Percentiles rank a stretch among this genome's conserved stretches.
Evolutionary conservation across 1,140 invertebrate species (phyloP).

Genomic region (Chironomus tepperi): DNA sequence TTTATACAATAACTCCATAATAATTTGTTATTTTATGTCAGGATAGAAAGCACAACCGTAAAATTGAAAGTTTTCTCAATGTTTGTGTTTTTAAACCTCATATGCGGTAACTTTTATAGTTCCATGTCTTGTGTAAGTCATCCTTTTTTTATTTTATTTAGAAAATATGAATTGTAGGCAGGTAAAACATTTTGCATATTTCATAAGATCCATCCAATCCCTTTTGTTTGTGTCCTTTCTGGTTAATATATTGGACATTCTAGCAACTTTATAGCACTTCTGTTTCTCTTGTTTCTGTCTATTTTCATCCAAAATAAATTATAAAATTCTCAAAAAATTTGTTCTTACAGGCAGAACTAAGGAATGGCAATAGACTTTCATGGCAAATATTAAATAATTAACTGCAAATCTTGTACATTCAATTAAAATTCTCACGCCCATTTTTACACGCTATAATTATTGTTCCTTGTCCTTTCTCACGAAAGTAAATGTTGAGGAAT

Average conservation of each 20-base stretch:
- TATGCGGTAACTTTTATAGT: conserved; percentile 2
- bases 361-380: no score
- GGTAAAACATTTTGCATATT: conserved; percentile 14
- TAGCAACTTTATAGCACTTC: no score
- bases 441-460: neutral
- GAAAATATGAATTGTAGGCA: neutral
- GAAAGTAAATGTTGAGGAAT: no score
- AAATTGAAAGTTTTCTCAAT: neutral
- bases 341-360: no score
- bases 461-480: neutral
- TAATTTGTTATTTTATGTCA: neutral
- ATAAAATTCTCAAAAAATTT: no score
- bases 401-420: neutral
- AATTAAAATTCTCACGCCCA: conserved; percentile 7
- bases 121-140: neutral
- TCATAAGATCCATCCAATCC: neutral
- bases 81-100: neutral
- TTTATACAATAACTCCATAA: neutral
- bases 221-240: no score
- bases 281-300: no score
- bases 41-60: no score
- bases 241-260: no score
- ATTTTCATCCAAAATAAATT: no score
- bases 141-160: neutral
- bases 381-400: neutral